Evolutionary conservation across 1,140 invertebrate species (phyloP).

Genomic region (Drosophila tristis): DNA sequence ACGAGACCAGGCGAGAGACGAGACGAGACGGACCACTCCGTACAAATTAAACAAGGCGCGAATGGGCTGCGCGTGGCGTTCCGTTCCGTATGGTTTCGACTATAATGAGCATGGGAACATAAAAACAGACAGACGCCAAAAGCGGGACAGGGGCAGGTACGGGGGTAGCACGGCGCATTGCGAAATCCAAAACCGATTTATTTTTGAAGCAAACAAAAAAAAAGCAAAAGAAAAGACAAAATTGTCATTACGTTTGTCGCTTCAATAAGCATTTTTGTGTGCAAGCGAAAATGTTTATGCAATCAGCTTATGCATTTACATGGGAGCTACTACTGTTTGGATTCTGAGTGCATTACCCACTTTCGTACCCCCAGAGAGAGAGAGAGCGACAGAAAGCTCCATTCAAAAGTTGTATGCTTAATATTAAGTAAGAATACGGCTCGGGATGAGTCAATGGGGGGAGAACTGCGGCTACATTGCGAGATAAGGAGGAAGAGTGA

Average conservation of each 20-base stretch:
- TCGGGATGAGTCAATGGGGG: slow-evolving; percentile 26
- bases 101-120: slow-evolving; percentile 77
- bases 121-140: slow-evolving; percentile 35
- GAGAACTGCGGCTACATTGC: neutral
- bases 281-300: slow-evolving; percentile 66
- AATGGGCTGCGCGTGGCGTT: slow-evolving; percentile 68
- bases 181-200: slow-evolving; percentile 74
- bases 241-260: slow-evolving; percentile 73
- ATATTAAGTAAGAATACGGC: slow-evolving; percentile 28
- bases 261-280: slow-evolving; percentile 72
- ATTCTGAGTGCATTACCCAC: slow-evolving; percentile 4
- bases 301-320: slow-evolving; percentile 52
- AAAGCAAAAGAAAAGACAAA: slow-evolving; percentile 20
- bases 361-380: too few relatives aligned
- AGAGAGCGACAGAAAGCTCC: too few relatives aligned
- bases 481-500: slow-evolving; percentile 33
- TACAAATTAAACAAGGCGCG: slow-evolving; percentile 36
- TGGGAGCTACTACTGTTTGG: slow-evolving; percentile 31
- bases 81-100: slow-evolving; percentile 30
- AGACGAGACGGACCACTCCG: neutral
- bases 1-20: slow-evolving; percentile 11
- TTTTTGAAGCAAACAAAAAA: slow-evolving; percentile 40
- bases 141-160: neutral
- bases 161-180: slow-evolving; percentile 28
- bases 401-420: slow-evolving; percentile 18